Evolutionary conservation across 2,113 vertebrate genomes (phyloP).

Genomic region (Tonatia bakeri): DNA sequence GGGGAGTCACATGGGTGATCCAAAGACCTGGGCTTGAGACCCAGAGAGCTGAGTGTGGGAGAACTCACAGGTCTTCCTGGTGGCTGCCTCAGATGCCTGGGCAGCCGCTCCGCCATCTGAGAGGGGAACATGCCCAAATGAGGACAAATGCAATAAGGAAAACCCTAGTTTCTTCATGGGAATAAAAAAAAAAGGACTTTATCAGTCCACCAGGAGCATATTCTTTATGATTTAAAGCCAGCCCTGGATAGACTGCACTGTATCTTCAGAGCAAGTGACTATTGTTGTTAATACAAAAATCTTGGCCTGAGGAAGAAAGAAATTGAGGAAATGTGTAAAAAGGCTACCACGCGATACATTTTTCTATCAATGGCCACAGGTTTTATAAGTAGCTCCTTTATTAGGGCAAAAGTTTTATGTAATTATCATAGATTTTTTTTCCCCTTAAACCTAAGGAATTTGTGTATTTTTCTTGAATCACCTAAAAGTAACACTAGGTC

Average conservation of each 20-base stretch:
- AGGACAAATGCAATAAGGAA: neutral
- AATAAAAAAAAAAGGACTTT: neutral
- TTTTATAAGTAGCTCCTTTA: neutral
- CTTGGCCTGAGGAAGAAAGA: neutral
- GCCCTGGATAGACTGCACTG: neutral
- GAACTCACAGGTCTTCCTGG: neutral
- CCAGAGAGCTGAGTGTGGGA: neutral
- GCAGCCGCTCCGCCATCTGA: neutral
- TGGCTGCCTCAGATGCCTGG: neutral
- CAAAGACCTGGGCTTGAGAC: neutral
- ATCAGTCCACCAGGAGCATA: neutral
- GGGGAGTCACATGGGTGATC: neutral
- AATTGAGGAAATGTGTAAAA: neutral
- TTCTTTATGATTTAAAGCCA: neutral
- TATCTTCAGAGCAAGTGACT: neutral
- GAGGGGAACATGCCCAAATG: neutral
- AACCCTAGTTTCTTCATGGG: neutral
- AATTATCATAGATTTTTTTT: neutral
- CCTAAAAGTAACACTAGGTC: neutral
- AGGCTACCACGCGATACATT: neutral
- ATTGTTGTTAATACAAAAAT: neutral
- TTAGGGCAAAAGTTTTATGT: constrained; percentile 34
- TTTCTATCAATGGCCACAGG: neutral
- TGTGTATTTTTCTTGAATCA: neutral
- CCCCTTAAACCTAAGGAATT: neutral